Percentiles rank a stretch among this genome's conserved stretches.
These are phyloP conservation scores for Anabas testudineus DNA, from an alignment of 2,797 vertebrate species.

Conservation along the genomic window DNA sequence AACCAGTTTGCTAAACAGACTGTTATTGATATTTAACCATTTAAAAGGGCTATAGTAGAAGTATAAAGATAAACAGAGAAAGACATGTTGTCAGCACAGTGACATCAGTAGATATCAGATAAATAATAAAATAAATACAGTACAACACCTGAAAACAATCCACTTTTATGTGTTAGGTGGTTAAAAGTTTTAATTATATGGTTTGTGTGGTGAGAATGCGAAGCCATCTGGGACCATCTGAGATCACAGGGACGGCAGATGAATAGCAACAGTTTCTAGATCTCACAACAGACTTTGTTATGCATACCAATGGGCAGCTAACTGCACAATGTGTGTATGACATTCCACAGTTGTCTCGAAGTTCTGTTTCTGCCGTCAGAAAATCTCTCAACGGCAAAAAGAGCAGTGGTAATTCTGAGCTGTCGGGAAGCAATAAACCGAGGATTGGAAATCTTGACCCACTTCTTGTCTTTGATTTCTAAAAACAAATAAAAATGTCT, in stretches of 20 bases:
- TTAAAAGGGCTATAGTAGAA: constrained; percentile 12
- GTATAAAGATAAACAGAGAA: constrained; percentile 4
- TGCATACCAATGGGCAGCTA: constrained; percentile 69
- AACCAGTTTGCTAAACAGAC: constrained; percentile 21
- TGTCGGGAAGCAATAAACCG: constrained; percentile 15
- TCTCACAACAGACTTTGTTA: constrained; percentile 64
- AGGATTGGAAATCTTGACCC: constrained; percentile 26
- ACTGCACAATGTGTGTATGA: constrained; percentile 56
- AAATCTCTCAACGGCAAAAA: constrained; percentile 49
- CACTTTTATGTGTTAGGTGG: constrained; percentile 44
- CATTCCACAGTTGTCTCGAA: constrained; percentile 49
- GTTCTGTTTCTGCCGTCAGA: constrained; percentile 48
- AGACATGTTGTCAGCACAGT: not conserved
- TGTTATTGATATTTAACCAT: constrained; percentile 23
- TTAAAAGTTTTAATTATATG: constrained; percentile 66
- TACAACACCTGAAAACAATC: constrained; percentile 38
- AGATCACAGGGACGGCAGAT: constrained; percentile 75
- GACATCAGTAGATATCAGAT: constrained; percentile 7
- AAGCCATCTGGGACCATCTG: constrained; percentile 71
- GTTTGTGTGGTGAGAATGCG: constrained; percentile 62
- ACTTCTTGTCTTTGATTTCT: constrained; percentile 29
- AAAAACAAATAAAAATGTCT: constrained; percentile 12
- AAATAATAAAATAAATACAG: constrained; percentile 21
- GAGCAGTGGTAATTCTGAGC: constrained; percentile 33
- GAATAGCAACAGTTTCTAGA: constrained; percentile 73